These are phyloP conservation scores for Pseudomyrmex gracilis DNA, from an alignment of 1,140 invertebrate genomes.

Conservation along the genomic window DNA sequence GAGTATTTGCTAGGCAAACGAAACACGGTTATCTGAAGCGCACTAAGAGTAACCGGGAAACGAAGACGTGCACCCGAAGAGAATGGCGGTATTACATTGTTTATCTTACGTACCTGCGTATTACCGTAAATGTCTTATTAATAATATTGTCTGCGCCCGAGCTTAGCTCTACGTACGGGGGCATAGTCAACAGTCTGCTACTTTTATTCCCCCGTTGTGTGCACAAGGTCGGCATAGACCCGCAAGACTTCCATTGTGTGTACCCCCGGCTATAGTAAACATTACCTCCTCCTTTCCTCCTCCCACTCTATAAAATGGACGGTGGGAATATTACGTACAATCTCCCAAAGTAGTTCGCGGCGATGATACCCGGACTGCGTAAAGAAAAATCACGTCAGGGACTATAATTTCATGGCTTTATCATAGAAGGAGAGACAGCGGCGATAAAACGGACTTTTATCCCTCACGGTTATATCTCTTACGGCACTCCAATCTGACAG, in stretches of 20 bases:
- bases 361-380: conserved; percentile 60
- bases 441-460: conserved; percentile 46
- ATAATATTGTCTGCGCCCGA: conserved; percentile 74
- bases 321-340: conserved; percentile 72
- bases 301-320: conserved; percentile 71
- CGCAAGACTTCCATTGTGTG: conserved; percentile 72
- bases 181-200: conserved; percentile 68
- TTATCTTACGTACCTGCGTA: conserved; percentile 75
- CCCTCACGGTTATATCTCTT: conserved; percentile 31
- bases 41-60: conserved; percentile 36
- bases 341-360: conserved; percentile 66
- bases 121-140: conserved; percentile 80
- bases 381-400: conserved; percentile 65
- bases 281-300: conserved; percentile 58
- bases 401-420: conserved; percentile 66
- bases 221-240: conserved; percentile 70
- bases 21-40: conserved; percentile 67
- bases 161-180: conserved; percentile 36
- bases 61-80: conserved; percentile 49
- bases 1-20: conserved; percentile 79
- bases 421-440: conserved; percentile 10
- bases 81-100: conserved; percentile 69
- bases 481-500: conserved; percentile 53
- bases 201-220: conserved; percentile 71
- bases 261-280: conserved; percentile 61